These are phyloP conservation scores for Seriola aureovittata DNA, from an alignment of 2,113 vertebrate species.

Conservation along the genomic window DNA sequence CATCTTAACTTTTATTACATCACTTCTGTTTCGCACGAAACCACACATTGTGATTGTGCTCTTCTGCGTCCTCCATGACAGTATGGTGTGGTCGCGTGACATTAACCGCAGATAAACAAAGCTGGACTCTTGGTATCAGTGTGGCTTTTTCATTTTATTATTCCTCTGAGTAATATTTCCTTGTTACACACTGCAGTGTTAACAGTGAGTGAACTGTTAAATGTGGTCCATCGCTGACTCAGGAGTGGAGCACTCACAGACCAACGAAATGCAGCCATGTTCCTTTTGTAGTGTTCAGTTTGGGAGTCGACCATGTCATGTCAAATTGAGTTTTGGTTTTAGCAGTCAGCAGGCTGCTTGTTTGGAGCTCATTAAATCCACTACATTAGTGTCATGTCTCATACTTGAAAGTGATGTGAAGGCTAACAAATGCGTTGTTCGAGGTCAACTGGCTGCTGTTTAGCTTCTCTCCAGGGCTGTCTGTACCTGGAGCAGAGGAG, in stretches of 20 bases:
- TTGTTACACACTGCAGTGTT: not conserved
- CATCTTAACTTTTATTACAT: not conserved
- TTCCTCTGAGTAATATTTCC: not conserved
- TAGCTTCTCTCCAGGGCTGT: not conserved
- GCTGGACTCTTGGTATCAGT: not conserved
- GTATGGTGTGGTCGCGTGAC: not conserved
- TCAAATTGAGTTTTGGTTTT: conserved; percentile 28
- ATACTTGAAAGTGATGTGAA: conserved; percentile 34
- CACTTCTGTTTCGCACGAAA: not conserved
- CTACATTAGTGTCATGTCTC: conserved; percentile 39
- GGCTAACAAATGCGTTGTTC: conserved; percentile 23
- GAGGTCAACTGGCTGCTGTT: conserved; percentile 34
- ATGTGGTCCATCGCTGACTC: conserved; percentile 19
- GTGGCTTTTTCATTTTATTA: not conserved
- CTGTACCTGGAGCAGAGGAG: conserved; percentile 20
- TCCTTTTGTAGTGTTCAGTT: conserved; percentile 10
- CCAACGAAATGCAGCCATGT: conserved; percentile 18
- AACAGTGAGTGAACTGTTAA: not conserved
- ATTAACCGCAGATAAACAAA: not conserved
- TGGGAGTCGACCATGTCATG: not conserved
- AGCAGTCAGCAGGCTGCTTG: conserved; percentile 41
- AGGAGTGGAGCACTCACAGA: not conserved
- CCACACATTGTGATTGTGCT: not conserved
- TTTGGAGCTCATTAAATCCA: conserved; percentile 40
- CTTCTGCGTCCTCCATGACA: not conserved